These are phyloP conservation scores for Sitta carolinensis DNA, from an alignment of 2,797 vertebrate species.

Conservation along the genomic window DNA sequence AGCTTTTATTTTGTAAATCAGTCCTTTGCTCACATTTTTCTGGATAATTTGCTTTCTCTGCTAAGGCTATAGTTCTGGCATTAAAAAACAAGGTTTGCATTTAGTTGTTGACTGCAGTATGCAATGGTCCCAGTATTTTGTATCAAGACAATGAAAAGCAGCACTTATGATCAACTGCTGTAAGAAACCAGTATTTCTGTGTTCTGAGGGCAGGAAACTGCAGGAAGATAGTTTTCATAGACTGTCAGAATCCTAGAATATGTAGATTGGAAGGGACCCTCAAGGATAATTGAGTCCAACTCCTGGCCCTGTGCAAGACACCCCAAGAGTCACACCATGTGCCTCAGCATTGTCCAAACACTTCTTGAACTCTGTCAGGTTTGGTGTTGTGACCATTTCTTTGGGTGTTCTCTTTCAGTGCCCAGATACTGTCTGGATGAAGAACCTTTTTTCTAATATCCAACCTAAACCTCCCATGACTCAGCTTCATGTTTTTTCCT, in stretches of 20 bases:
- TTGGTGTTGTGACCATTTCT: neutral
- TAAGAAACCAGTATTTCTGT: neutral
- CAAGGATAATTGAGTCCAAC: neutral
- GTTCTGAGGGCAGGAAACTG: neutral
- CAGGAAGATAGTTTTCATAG: neutral
- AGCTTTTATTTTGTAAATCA: neutral
- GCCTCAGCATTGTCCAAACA: neutral
- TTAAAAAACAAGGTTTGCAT: neutral
- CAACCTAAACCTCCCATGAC: neutral
- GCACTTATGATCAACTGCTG: neutral
- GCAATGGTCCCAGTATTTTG: neutral
- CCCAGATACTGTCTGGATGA: neutral
- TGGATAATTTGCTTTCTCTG: neutral
- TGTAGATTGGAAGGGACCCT: neutral
- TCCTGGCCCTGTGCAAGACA: neutral
- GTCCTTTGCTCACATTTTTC: neutral
- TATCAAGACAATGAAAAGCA: neutral
- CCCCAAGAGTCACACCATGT: neutral
- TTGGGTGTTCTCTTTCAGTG: neutral
- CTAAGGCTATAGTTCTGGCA: neutral
- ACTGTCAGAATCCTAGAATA: neutral
- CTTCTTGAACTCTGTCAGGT: neutral
- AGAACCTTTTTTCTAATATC: neutral
- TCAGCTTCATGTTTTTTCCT: neutral
- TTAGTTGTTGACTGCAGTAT: neutral